Base-by-base conservation (phyloP, 2,888 invertebrate species). In the Drosophila robusta region DNA sequence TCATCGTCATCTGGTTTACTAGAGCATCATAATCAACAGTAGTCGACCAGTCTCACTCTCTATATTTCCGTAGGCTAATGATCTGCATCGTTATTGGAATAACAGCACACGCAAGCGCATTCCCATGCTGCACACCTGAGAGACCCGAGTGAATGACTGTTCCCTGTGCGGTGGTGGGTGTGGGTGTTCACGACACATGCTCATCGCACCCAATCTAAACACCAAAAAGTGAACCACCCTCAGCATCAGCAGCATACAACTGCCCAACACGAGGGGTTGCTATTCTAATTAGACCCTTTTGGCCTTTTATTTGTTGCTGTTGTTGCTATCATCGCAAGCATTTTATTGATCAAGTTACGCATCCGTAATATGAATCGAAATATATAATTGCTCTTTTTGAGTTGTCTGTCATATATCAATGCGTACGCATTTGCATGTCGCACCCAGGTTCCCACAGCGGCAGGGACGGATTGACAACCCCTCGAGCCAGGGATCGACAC, bases 1-100 rank as follows among this genome's bases (percentile, higher is more conserved):
- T 89, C 90, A 90, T 90, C 80, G 90, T 90, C 90, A 90, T 90
- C 90, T 90, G 90, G 79, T 88, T 80, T 80, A 86, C 67, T 87
- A 74, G 86, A 85, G 80, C 87, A 85, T 80, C 86, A 54, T 52
- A 60, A 70, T 71, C 70, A 56, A 47, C 49, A 50, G 49, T 42
- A 39, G n/a, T 26, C 47, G 14, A 7, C 29, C 52, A 11, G 26
- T 39, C 12, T 39, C 50, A n/a, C n/a, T 16, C 1, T 38, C 26
- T 7, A 38, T 18, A 26, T 26, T 9, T 9, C 9, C 9, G 9
- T 29, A 32, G 55, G 70, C 75, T 83, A 85, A 87, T 87, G 81
- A 85, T 71, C 57, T 58, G 41, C 58, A 76, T 66, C 76, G 56
- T 52, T 50, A 12, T 18, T 7, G 46, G 55, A 44, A 89, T 87